A percentile compares a stretch with the other conserved stretches of the same genome.
These are phyloP conservation scores for Rotaria macrura DNA, from an alignment of 2,888 invertebrate genomes.

Conservation along the genomic window DNA sequence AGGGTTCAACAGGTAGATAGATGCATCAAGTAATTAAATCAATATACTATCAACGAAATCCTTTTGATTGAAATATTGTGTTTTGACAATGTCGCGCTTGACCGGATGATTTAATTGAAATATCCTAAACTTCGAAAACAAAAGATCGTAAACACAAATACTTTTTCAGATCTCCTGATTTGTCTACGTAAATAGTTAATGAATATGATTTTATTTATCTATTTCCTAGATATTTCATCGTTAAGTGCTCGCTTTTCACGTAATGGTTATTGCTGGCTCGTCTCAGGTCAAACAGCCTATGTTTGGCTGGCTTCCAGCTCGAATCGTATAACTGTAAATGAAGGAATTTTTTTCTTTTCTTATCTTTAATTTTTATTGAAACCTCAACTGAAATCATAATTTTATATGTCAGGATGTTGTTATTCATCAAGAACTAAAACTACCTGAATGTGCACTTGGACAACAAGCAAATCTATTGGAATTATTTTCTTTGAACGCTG, in stretches of 20 bases:
- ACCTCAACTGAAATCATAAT: neutral
- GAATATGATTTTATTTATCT: neutral
- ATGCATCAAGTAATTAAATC: no score
- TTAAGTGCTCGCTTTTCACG: conserved; percentile 1
- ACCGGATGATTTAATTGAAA: no score
- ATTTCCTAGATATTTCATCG: neutral
- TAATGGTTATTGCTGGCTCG: conserved; percentile 20
- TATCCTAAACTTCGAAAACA: no score
- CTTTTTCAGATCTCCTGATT: no score
- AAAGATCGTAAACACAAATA: no score
- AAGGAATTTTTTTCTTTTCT: neutral
- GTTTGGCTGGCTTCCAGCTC: conserved; percentile 5
- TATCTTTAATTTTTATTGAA: no score
- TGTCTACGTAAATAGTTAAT: neutral
- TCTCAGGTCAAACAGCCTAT: neutral
- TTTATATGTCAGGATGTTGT: neutral
- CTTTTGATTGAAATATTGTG: no score
- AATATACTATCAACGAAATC: no score
- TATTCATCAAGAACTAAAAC: conserved; percentile 13
- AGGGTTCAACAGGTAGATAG: no score
- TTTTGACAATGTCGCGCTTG: no score
- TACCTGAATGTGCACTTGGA: conserved; percentile 21
- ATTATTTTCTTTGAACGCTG: neutral
- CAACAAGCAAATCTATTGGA: conserved; percentile 1
- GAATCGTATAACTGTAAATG: neutral